A percentile compares a stretch with the other conserved stretches of the same genome.
Conservation (phyloP, 2,113 vertebrate species). For the Melozone crissalis region DNA sequence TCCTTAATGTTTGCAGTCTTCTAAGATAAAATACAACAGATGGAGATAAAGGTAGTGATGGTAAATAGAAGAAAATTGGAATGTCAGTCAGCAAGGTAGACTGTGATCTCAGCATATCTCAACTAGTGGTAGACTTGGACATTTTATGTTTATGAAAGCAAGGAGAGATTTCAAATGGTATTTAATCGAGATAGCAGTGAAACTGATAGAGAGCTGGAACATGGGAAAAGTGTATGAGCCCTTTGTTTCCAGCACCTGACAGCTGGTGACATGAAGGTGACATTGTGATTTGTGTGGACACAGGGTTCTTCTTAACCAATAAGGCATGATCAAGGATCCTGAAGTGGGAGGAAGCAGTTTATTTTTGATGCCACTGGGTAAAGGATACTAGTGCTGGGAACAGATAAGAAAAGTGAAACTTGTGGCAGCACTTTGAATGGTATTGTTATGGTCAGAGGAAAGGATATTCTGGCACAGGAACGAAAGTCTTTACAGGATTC, state of each 20-base stretch:
- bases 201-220: background rate
- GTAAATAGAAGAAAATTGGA: background rate
- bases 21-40: background rate
- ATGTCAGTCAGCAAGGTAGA: background rate
- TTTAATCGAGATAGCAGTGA: background rate
- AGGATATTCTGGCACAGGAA: background rate
- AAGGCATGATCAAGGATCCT: background rate
- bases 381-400: background rate
- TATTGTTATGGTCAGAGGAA: background rate
- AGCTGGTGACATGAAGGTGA: background rate
- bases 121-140: background rate
- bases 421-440: background rate
- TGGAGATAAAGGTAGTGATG: background rate
- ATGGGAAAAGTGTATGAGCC: background rate
- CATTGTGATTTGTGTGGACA: background rate
- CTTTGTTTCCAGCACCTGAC: background rate
- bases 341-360: background rate
- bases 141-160: background rate
- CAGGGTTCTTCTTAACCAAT: background rate
- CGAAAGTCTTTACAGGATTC: background rate
- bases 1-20: background rate
- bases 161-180: background rate
- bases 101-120: background rate
- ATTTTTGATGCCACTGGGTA: background rate
- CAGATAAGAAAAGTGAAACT: background rate